Evolutionary conservation across 2,888 invertebrate genomes (phyloP).

Genomic region (Trichogramma evanescens): DNA sequence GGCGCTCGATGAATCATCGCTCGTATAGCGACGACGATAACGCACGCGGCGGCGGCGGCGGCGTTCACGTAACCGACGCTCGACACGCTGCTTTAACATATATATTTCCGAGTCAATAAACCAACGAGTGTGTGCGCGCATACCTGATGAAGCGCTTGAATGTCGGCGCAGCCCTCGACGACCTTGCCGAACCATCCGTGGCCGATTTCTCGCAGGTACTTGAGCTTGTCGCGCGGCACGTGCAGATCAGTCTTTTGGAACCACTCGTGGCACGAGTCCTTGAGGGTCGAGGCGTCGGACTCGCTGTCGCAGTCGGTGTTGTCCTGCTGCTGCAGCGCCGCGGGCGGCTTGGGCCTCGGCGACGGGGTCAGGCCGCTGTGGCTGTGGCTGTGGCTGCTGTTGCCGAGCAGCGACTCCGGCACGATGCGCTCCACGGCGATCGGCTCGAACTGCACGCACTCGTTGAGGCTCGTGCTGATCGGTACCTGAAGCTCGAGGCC

Average conservation of each 20-base stretch:
- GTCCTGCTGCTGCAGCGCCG: constrained; percentile 26
- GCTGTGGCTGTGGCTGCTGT: neutral
- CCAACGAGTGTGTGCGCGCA: neutral
- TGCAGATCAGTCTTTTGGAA: constrained; percentile 36
- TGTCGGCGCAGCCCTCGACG: constrained; percentile 65
- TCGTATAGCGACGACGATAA: too few relatives aligned
- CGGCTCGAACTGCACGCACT: constrained; percentile 39
- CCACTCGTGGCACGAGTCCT: constrained; percentile 38
- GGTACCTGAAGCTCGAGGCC: constrained; percentile 41
- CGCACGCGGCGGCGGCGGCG: too few relatives aligned
- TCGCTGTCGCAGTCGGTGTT: constrained; percentile 31
- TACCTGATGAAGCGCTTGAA: constrained; percentile 23
- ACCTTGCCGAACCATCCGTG: constrained; percentile 85
- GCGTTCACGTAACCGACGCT: too few relatives aligned
- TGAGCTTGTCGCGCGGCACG: constrained; percentile 66
- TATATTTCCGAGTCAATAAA: too few relatives aligned
- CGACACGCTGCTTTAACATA: too few relatives aligned
- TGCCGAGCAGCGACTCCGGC: constrained; percentile 22
- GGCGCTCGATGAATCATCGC: too few relatives aligned
- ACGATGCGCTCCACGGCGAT: constrained; percentile 36
- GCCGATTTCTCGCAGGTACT: constrained; percentile 76
- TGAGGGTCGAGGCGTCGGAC: constrained; percentile 26
- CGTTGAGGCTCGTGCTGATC: constrained; percentile 24
- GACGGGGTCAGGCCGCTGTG: neutral
- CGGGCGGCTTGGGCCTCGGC: constrained; percentile 33